Evolutionary conservation across 2,888 invertebrate species (phyloP).

Genomic region (Tribolium freemani): DNA sequence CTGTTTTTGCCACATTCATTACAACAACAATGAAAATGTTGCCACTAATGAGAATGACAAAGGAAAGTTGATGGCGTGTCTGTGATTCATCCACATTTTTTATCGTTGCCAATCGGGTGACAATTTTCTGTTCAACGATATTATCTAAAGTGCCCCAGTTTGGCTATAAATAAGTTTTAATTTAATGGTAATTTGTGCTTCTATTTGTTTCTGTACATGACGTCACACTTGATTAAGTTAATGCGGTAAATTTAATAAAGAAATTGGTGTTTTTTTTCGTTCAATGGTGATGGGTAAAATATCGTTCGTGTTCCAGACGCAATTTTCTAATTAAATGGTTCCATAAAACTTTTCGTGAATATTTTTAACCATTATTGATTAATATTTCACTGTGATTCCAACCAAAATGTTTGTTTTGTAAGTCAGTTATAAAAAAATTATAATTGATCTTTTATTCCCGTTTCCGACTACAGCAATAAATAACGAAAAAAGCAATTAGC

Average conservation of each 20-base stretch:
- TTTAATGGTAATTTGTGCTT: background rate
- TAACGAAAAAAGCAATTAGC: no score
- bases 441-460: no score
- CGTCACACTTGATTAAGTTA: background rate
- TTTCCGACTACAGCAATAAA: no score
- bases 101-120: no score
- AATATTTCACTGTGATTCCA: background rate
- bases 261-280: background rate
- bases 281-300: background rate
- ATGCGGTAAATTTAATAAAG: background rate
- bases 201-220: background rate
- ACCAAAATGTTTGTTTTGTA: no score
- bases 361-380: background rate
- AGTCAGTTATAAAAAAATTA: no score
- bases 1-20: background rate
- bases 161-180: background rate
- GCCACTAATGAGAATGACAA: no score
- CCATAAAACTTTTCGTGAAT: background rate
- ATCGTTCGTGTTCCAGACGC: background rate
- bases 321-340: background rate
- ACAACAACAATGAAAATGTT: background rate
- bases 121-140: no score
- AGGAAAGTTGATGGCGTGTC: no score
- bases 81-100: no score
- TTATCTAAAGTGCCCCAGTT: background rate